Evolutionary conservation across 53 echinoderm and acorn worm genomes (phyloP), one percentile per base, ranked within the genome.

Genomic region (Stichopus horrens): DNA sequence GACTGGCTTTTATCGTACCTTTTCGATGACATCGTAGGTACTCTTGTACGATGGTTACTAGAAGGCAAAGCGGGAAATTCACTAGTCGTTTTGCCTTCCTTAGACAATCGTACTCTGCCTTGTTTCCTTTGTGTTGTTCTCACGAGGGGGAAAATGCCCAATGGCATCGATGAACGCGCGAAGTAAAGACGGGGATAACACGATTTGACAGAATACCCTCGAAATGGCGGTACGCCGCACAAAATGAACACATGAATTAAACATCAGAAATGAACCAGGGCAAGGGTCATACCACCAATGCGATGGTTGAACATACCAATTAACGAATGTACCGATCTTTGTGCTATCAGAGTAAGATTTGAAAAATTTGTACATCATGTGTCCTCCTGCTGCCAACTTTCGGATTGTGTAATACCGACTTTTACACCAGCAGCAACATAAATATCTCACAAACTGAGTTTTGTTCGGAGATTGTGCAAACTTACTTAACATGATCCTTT

Each of bases 131-230:
- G 74, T 54, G 53, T 87, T 75, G 75, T 88, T 22, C 76, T 88
- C 76, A 76, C 8, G 57, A 88, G 59, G 76, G 16, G 19, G 57
- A 88, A 88, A 75, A 88, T 88, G 76, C 88, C 58, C 76, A 22
- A 88, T 74, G 75, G 76, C 88, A 88, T 58, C 88, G 22, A 76
- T 88, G 59, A 76, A 56, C 86, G 67, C 67, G 0, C 83, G 83
- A 56, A n/a, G 83, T 83, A 66, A 21, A 86, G 23, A 65, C 86
- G 63, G 57, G 76, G 76, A 76, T 88, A 76, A 88, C 88, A 88
- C 7, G 76, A 88, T 57, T 88, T 88, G 76, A 88, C 76, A 77
- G 58, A 51, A 88, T 77, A 77, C 88, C 88, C 23, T 77, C 59
- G 77, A 52, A 77, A 58, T 76, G 52, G 77, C 76, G 74, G 73